Base-by-base conservation (phyloP, 2,888 invertebrate species). In the Bembecia ichneumoniformis region DNA sequence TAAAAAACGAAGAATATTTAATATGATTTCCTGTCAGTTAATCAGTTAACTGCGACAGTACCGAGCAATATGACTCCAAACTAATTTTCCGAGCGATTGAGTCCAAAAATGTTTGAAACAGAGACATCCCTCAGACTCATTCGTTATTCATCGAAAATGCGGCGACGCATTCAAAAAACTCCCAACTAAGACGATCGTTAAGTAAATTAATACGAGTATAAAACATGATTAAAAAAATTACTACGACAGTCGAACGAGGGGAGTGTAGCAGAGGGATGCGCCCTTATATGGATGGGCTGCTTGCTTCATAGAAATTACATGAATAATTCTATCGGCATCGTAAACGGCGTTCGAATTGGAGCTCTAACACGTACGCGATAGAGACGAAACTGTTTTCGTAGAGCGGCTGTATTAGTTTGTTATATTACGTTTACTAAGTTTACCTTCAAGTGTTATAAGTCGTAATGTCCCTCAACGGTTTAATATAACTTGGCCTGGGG, bases 221-320 rank as follows among this genome's bases (percentile, higher is more conserved):
- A 87, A 87, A 70, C 77, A 87, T 83, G 86, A 87, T 87, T 86
- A 83, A 86, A 86, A 87, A 86, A 84, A 87, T 82, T 84, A 82
- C 79, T 69, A 63, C 75, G 76, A 80, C 80, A 74, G 64, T 67
- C 65, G 60, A 64, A 63, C 64, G 68, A 70, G 71, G 71, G 68
- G 60, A 60, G 59, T 16, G 49, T 59, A 58, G 63, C 53, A 58
- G 62, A 68, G 82, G 81, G 81, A 60, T 64, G 75, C 71, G 78
- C 81, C 80, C 82, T 68, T 64, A 58, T 71, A 74, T 78, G 74
- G 74, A 79, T 76, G 68, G 28, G 68, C 73, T 67, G 74, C 69
- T 77, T 80, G 77, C 80, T 79, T 72, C 64, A 58, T 59, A 53
- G 51, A 52, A 62, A 58, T 55, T 54, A 53, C 64, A 63, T 14